A percentile compares a stretch with the other conserved stretches of the same genome.
Evolutionary conservation across 2,888 invertebrate species (phyloP).

Genomic region (Dioctria rufipes): DNA sequence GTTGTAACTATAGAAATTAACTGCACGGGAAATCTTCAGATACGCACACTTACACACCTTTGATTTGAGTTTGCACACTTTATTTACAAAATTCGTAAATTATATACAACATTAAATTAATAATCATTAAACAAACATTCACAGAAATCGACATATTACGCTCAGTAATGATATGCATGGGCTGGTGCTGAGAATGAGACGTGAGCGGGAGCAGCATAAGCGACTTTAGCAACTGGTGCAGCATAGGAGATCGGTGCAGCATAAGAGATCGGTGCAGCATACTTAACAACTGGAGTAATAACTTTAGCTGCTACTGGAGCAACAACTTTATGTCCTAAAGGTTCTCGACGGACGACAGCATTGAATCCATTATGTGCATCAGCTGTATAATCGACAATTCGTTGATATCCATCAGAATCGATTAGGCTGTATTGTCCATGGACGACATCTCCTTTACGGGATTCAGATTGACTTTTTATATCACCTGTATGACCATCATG

Average conservation of each 20-base stretch:
- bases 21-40: no score
- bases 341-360: slow-evolving; percentile 74
- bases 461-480: slow-evolving; percentile 71
- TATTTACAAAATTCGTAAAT: slow-evolving; percentile 49
- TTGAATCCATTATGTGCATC: slow-evolving; percentile 75
- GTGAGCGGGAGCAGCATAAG: slow-evolving; percentile 54
- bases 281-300: slow-evolving; percentile 60
- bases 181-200: slow-evolving; percentile 53
- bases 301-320: slow-evolving; percentile 66
- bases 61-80: slow-evolving; percentile 42
- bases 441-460: slow-evolving; percentile 73
- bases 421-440: slow-evolving; percentile 74
- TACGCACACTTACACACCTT: background rate
- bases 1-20: no score
- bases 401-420: slow-evolving; percentile 73
- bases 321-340: slow-evolving; percentile 69
- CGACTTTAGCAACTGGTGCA: slow-evolving; percentile 52
- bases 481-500: slow-evolving; percentile 74
- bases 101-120: slow-evolving; percentile 46
- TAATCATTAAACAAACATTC: slow-evolving; percentile 49
- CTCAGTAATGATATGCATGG: slow-evolving; percentile 58
- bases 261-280: slow-evolving; percentile 54
- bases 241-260: slow-evolving; percentile 60
- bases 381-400: slow-evolving; percentile 74
- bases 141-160: slow-evolving; percentile 35